These are phyloP conservation scores for Tachina grossa DNA, from an alignment of 2,888 invertebrate species.

Conservation along the genomic window DNA sequence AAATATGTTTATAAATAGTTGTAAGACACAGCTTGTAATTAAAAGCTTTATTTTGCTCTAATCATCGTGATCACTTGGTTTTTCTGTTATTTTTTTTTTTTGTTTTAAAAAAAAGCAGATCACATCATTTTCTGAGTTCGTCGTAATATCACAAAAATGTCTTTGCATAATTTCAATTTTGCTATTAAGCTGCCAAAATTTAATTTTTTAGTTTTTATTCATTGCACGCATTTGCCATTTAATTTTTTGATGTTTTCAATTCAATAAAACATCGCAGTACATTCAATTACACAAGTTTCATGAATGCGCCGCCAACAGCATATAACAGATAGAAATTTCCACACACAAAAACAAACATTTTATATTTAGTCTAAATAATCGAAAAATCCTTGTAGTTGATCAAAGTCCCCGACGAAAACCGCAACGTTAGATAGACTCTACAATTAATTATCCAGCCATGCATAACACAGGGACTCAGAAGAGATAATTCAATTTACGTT, in stretches of 20 bases:
- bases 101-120: not conserved
- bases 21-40: constrained; percentile 59
- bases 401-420: constrained; percentile 18
- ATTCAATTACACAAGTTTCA: constrained; percentile 21
- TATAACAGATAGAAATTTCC: constrained; percentile 27
- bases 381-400: constrained; percentile 58
- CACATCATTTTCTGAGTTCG: not conserved
- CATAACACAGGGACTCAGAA: constrained; percentile 49
- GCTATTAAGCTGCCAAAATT: constrained; percentile 56
- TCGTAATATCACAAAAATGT: not conserved
- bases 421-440: constrained; percentile 13
- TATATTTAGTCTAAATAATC: constrained; percentile 39
- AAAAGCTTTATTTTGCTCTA: constrained; percentile 63
- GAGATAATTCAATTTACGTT: constrained; percentile 44
- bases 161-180: constrained; percentile 37
- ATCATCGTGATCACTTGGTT: constrained; percentile 53
- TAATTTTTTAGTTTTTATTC: constrained; percentile 42
- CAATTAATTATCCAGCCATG: constrained; percentile 35
- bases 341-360: constrained; percentile 1
- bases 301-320: constrained; percentile 31
- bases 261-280: constrained; percentile 25
- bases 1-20: constrained; percentile 3
- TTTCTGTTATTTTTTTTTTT: not conserved
- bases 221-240: constrained; percentile 29
- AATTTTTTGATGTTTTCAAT: constrained; percentile 17